phyloP scores from a whole-genome alignment of 2,797 vertebrate genomes.

The Oryzias dopingdopingensis region DNA sequence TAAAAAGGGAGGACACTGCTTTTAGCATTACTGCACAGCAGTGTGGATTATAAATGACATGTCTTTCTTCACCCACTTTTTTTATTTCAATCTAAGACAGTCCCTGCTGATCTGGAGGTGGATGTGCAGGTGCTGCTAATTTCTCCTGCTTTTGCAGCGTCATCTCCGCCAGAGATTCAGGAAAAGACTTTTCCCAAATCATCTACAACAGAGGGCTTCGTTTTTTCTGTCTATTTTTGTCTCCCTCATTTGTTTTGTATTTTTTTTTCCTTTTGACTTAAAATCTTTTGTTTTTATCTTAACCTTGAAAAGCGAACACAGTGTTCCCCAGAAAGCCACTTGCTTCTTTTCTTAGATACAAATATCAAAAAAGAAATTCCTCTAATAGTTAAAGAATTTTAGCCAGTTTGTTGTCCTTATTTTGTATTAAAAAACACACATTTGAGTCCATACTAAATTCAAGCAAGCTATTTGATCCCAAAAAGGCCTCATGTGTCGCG shows the following conservation, averaged over 20 bases:
- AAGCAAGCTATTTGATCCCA: slow-evolving; percentile 16
- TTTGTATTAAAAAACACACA: slow-evolving; percentile 31
- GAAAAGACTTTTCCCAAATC: slow-evolving; percentile 42
- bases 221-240: slow-evolving; percentile 14
- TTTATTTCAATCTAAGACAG: slow-evolving; percentile 47
- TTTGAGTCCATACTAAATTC: slow-evolving; percentile 27
- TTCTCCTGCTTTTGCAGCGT: slow-evolving; percentile 66
- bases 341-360: slow-evolving; percentile 40
- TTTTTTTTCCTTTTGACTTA: slow-evolving; percentile 1
- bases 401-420: slow-evolving; percentile 34
- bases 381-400: slow-evolving; percentile 38
- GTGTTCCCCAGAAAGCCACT: slow-evolving; percentile 32
- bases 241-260: slow-evolving; percentile 12
- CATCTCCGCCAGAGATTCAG: slow-evolving; percentile 54
- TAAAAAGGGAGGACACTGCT: slow-evolving; percentile 29
- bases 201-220: slow-evolving; percentile 44
- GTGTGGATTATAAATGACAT: slow-evolving; percentile 53
- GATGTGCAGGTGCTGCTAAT: slow-evolving; percentile 48
- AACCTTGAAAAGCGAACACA: slow-evolving; percentile 60
- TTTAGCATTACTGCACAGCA: slow-evolving; percentile 50
- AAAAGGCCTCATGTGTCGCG: slow-evolving; percentile 18
- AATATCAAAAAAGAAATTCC: slow-evolving; percentile 49
- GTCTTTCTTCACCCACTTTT: slow-evolving; percentile 31
- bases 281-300: slow-evolving; percentile 40
- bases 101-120: slow-evolving; percentile 62